Evolutionary conservation across 2,888 invertebrate species (phyloP).

Genomic region (Callinectes sapidus): DNA sequence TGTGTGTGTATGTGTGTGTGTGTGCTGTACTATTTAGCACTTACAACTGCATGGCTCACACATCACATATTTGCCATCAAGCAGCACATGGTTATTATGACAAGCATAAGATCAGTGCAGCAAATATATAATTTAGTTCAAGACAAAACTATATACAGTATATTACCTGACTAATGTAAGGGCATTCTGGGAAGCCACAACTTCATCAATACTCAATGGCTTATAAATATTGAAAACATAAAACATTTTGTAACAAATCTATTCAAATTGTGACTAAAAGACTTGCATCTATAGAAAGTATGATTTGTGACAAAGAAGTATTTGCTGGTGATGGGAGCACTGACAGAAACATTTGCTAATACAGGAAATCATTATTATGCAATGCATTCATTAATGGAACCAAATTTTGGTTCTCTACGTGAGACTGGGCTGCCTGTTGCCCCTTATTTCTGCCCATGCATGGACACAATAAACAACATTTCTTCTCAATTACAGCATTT

Average conservation of each 20-base stretch:
- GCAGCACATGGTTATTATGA: background rate
- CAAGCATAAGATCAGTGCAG: background rate
- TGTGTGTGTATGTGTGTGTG: conserved; percentile 35
- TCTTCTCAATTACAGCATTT: conserved; percentile 35
- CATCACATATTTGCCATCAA: conserved; percentile 9
- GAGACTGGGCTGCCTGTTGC: background rate
- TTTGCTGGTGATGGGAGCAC: background rate
- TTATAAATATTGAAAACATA: conserved; percentile 22
- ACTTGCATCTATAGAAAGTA: background rate
- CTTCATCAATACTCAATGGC: background rate
- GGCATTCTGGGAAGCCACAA: background rate
- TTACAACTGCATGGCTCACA: conserved; percentile 19
- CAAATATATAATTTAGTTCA: background rate
- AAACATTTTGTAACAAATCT: background rate
- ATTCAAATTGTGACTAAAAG: conserved; percentile 27
- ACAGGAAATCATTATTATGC: background rate
- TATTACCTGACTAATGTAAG: conserved; percentile 37
- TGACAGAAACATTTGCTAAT: background rate
- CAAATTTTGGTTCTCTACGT: background rate
- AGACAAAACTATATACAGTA: conserved; percentile 38
- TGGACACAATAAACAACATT: background rate
- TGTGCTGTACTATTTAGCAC: conserved; percentile 5
- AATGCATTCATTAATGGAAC: background rate
- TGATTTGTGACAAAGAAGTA: conserved; percentile 32
- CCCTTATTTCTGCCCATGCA: background rate